Evolutionary conservation across 2,113 vertebrate species (phyloP), one percentile per base, ranked within the genome.

Genomic region (Anoura caudifer): DNA sequence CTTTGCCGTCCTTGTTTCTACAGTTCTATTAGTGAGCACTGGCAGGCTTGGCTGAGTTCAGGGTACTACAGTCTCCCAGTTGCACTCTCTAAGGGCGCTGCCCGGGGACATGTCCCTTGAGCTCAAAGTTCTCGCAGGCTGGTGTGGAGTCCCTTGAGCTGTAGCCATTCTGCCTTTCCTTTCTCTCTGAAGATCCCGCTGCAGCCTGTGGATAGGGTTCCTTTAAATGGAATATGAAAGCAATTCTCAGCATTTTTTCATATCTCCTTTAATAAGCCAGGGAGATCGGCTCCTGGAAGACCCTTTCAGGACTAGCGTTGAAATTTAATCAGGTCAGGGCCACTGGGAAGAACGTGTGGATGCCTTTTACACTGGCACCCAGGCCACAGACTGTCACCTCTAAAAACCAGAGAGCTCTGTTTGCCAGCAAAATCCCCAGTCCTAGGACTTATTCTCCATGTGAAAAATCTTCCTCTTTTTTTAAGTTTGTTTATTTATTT

Each of bases 41-140:
- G 11, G 56, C 28, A 20, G 38, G 41, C n/a, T 15, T 5, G n/a
- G 31, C 73, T 0, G 0, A 19, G 50, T 20, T 75, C 17, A 36
- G 72, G 3, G 22, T 43, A 0, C 43, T n/a, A 3, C 47, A 24
- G 36, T 45, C 19, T 4, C 41, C 33, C 50, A 0, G 28, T 43
- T 7, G 2, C 6, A 9, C n/a, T 31, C n/a, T 73, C 61, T 24
- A 0, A 38, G 87, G 47, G 4, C 19, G 2, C 3, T 72, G 33
- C 82, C 76, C 41, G 0, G 50, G 47, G 1, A 6, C 41, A 33
- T 4, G 0, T 50, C 19, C 69, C 28, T 16, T 14, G 36, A 47
- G 33, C 52, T 38, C 26, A 0, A 9, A 4, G 19, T 19, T 1
- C 50, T 52, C 12, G 0, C 17, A 1, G 61, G 24, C 84, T 36